Percentiles rank a stretch among this genome's conserved stretches.
Conservation (phyloP, 2,113 vertebrate genomes). For the Cheirogaleus medius region DNA sequence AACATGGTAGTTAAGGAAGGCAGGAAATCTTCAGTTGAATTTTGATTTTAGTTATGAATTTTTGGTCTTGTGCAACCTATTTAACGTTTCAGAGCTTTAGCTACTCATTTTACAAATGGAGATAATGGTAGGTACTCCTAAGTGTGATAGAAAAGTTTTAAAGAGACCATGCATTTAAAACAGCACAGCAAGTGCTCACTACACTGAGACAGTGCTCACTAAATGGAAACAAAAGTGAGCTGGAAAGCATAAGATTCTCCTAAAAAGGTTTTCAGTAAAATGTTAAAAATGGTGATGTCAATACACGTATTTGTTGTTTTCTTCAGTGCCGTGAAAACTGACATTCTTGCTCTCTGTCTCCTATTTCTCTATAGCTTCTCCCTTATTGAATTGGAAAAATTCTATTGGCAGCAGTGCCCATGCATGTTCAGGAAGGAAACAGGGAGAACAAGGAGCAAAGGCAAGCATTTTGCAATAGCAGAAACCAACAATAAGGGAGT, state of each 20-base stretch:
- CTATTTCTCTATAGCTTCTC: not conserved
- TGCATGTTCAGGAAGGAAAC: not conserved
- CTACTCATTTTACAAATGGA: not conserved
- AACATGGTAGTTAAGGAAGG: not conserved
- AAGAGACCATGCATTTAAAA: not conserved
- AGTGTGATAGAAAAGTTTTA: not conserved
- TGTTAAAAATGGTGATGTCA: not conserved
- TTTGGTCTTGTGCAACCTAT: not conserved
- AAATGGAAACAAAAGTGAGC: not conserved
- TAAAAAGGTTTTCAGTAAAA: not conserved
- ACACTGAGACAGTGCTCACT: not conserved
- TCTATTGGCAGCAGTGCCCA: not conserved
- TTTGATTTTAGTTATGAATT: not conserved
- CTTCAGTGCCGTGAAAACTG: not conserved
- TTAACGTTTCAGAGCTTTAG: not conserved
- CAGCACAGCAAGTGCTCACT: not conserved
- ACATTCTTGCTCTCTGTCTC: not conserved
- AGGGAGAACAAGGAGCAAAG: not conserved
- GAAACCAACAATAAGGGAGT: not conserved
- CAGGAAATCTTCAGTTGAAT: not conserved
- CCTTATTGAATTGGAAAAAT: not conserved
- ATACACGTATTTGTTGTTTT: not conserved
- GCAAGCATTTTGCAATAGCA: not conserved
- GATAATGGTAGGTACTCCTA: not conserved
- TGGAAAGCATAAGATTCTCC: not conserved